These are phyloP conservation scores for Sebastes nivosus DNA, from an alignment of 2,797 vertebrate species.

Conservation along the genomic window DNA sequence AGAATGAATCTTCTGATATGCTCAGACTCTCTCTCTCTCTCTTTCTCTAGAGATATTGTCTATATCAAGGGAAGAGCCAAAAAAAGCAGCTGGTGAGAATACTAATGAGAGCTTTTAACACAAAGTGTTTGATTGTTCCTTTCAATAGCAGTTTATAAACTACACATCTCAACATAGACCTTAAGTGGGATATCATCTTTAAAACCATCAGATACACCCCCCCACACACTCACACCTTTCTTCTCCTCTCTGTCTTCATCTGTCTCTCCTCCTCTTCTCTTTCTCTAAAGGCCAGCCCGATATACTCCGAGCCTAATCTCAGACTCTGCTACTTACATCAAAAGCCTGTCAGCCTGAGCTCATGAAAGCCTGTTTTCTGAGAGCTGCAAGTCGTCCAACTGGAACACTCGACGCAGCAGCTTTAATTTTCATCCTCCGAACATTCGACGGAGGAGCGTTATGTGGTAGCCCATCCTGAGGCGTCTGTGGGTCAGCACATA, in stretches of 20 bases:
- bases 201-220: conserved; percentile 14
- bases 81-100: conserved; percentile 9
- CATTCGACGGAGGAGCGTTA: conserved; percentile 29
- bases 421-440: conserved; percentile 64
- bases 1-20: conserved; percentile 5
- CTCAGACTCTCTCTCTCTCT: neutral
- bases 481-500: conserved; percentile 43
- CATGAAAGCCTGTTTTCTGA: conserved; percentile 75
- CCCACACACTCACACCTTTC: conserved; percentile 11
- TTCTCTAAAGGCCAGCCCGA: conserved; percentile 56
- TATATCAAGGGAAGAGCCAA: conserved; percentile 2
- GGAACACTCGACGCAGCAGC: conserved; percentile 45
- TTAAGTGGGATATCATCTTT: conserved; percentile 11
- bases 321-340: conserved; percentile 73
- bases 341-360: conserved; percentile 75
- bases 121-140: conserved; percentile 13
- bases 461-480: conserved; percentile 29
- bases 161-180: neutral
- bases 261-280: conserved; percentile 14
- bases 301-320: conserved; percentile 60
- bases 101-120: conserved; percentile 28
- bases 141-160: neutral
- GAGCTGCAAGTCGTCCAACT: conserved; percentile 56
- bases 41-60: conserved; percentile 14
- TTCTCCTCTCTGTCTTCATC: conserved; percentile 7